Evolutionary conservation across 2,797 vertebrate genomes (phyloP).

Genomic region (Morus bassanus): DNA sequence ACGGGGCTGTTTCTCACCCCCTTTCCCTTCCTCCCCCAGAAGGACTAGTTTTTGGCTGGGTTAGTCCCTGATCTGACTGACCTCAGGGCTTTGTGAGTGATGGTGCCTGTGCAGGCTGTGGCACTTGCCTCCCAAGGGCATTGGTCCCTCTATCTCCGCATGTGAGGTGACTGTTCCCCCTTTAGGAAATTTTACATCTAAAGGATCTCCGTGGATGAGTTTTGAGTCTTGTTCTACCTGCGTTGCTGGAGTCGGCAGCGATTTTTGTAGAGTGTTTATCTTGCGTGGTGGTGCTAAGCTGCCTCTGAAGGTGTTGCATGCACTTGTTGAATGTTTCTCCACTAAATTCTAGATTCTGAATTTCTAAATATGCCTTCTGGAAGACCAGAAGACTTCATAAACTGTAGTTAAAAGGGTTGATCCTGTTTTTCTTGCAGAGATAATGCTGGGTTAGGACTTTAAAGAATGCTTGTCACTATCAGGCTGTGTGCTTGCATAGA

Average conservation of each 20-base stretch:
- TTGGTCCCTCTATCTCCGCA: not conserved
- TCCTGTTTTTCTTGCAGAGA: not conserved
- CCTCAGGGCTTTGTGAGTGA: not conserved
- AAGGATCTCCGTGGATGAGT: not conserved
- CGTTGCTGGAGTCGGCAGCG: not conserved
- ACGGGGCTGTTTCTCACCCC: not conserved
- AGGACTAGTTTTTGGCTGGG: not conserved
- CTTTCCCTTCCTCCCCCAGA: not conserved
- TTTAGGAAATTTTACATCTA: not conserved
- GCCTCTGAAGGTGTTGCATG: not conserved
- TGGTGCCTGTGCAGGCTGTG: fast-evolving
- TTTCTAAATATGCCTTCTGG: not conserved
- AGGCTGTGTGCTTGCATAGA: not conserved
- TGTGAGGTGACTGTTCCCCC: not conserved
- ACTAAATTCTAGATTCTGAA: not conserved
- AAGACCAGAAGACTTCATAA: not conserved
- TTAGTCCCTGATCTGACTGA: not conserved
- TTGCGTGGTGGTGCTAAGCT: not conserved
- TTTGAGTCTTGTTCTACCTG: not conserved
- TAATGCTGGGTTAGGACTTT: not conserved
- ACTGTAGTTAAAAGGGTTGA: not conserved
- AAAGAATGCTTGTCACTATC: not conserved
- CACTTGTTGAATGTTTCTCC: not conserved
- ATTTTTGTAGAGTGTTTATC: not conserved
- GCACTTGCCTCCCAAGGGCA: fast-evolving